These are phyloP conservation scores for Dastarcus helophoroides DNA, from an alignment of 2,888 invertebrate species.

Conservation along the genomic window DNA sequence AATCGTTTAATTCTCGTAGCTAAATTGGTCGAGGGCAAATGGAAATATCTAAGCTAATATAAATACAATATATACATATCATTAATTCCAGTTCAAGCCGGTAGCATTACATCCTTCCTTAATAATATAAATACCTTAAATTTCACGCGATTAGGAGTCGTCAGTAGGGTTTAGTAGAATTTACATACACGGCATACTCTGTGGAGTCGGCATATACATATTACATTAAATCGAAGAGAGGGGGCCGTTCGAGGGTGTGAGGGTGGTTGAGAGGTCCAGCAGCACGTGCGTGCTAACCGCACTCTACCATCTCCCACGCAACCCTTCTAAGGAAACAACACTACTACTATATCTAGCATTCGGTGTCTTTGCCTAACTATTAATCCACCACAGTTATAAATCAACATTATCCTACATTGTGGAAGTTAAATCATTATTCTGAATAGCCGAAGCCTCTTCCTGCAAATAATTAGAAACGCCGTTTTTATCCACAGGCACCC, in stretches of 20 bases:
- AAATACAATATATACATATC: no score
- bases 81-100: no score
- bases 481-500: no score
- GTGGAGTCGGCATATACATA: constrained; percentile 21
- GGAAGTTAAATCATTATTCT: no score
- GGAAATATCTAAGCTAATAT: no score
- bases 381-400: constrained; percentile 1
- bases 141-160: constrained; percentile 18
- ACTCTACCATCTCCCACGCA: constrained; percentile 35
- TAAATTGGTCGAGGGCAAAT: no score
- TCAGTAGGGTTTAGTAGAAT: constrained; percentile 17
- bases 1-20: no score
- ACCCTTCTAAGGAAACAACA: constrained; percentile 36
- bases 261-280: constrained; percentile 21
- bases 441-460: no score
- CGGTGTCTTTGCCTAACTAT: constrained; percentile 20
- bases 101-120: no score
- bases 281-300: constrained; percentile 36
- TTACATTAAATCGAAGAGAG: constrained; percentile 26
- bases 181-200: constrained; percentile 19
- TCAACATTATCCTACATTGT: no score
- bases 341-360: constrained; percentile 32
- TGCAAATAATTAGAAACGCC: no score
- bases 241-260: constrained; percentile 8
- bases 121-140: constrained; percentile 22